Base-by-base conservation (phyloP, 2,888 invertebrate genomes). In the Cylloceria caligata region DNA sequence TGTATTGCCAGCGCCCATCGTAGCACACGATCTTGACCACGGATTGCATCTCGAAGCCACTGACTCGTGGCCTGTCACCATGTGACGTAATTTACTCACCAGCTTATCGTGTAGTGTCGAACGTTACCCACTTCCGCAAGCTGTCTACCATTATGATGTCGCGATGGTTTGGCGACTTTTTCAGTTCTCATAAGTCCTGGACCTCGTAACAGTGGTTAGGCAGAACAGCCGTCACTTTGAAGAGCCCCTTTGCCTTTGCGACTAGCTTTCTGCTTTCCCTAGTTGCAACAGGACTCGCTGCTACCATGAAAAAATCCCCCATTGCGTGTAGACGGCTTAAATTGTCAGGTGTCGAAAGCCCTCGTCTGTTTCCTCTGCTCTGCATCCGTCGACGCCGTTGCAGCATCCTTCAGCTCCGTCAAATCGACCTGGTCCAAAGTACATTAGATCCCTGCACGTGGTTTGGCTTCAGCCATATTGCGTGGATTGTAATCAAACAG, bases 131-230 rank as follows among this genome's bases (percentile, higher is more conserved):
- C 3, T 52, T 78, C 1, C 52, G 52, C n/a, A 78, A 49, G 68
- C 5, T 39, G 47, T 87, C 86, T 7, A 86, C 84, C 9, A 83
- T 76, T 34, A 85, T 85, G 0, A 86, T 78, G 13, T 42, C 82
- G 16, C 78, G 82, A 19, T 79, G 76, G 4, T 76, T 78, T 3
- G 76, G 72, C 2, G 84, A 39, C 80, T 84, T 87, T 57, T 81
- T 84, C 52, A 86, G 13, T 16, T 84, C 84, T 34, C 86, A 80
- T 9, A 87, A 36, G 64, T 87, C 86, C 36, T 85, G 77, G 3
- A 87, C 82, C 62, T 87, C 81, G 34, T 87, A 87, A 0, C 87
- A 83, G 42, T 86, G 87, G 45, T 88, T 86, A 0, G 85, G 86
- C 11, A 87, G 34, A 0, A 86, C 82, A 2, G 80, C 81, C 0